Percentiles rank a stretch among this genome's conserved stretches.
phyloP scores from a whole-genome alignment of 2,797 vertebrate genomes.

The Eulemur coronatus region DNA sequence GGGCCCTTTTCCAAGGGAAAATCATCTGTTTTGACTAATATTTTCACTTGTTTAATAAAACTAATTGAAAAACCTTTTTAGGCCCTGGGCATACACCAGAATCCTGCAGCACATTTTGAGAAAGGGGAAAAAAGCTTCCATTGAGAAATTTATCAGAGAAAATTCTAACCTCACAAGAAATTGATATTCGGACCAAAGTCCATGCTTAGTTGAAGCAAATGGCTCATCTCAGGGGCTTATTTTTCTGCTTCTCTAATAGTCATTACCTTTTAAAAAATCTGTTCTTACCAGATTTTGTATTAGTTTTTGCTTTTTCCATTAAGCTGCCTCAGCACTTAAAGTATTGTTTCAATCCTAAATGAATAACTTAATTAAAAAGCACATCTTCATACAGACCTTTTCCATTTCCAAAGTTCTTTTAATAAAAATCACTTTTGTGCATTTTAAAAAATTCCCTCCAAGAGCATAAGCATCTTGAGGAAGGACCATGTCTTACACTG shows the following conservation, averaged over 20 bases:
- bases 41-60: slow-evolving; percentile 32
- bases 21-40: background rate
- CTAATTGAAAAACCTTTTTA: background rate
- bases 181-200: background rate
- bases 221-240: background rate
- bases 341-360: background rate
- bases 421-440: background rate
- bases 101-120: background rate
- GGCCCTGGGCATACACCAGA: background rate
- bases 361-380: background rate
- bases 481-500: background rate
- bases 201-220: background rate
- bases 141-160: background rate
- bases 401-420: background rate
- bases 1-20: background rate
- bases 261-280: background rate
- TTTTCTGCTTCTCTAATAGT: background rate
- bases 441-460: background rate
- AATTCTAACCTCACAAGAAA: background rate
- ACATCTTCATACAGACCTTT: background rate
- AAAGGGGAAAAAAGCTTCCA: background rate
- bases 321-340: background rate
- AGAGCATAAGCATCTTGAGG: background rate
- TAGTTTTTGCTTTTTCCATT: background rate
- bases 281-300: background rate